Conservation (phyloP, 2,113 vertebrate species). For the Todiramphus saurophagus region DNA sequence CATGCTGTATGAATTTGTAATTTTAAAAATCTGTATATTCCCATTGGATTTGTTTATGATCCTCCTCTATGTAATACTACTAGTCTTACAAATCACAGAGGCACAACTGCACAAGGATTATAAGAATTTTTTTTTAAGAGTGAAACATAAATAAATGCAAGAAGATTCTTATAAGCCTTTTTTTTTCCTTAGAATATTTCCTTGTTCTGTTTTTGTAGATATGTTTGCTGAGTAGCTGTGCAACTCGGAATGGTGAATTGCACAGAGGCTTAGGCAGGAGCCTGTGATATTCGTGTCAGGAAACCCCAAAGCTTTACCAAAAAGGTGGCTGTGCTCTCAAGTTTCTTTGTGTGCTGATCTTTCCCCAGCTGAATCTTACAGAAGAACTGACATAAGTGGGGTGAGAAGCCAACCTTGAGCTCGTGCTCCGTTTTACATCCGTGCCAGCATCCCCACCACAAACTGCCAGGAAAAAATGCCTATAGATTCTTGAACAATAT, state of each 20-base stretch:
- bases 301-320: not conserved
- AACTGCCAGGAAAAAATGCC: not conserved
- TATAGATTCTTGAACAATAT: not conserved
- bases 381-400: not conserved
- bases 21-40: not conserved
- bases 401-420: not conserved
- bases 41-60: not conserved
- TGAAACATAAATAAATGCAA: not conserved
- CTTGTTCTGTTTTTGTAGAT: not conserved
- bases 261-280: not conserved
- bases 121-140: not conserved
- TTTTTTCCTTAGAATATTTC: not conserved
- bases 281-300: not conserved
- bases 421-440: not conserved
- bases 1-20: not conserved
- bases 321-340: not conserved
- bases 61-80: not conserved
- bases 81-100: not conserved
- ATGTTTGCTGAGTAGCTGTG: not conserved
- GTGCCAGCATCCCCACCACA: not conserved
- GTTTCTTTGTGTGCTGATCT: not conserved
- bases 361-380: not conserved
- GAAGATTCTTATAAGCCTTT: not conserved
- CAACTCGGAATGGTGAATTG: not conserved
- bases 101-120: not conserved